Conservation (phyloP, 2,888 invertebrate genomes). For the Idaea aversata region DNA sequence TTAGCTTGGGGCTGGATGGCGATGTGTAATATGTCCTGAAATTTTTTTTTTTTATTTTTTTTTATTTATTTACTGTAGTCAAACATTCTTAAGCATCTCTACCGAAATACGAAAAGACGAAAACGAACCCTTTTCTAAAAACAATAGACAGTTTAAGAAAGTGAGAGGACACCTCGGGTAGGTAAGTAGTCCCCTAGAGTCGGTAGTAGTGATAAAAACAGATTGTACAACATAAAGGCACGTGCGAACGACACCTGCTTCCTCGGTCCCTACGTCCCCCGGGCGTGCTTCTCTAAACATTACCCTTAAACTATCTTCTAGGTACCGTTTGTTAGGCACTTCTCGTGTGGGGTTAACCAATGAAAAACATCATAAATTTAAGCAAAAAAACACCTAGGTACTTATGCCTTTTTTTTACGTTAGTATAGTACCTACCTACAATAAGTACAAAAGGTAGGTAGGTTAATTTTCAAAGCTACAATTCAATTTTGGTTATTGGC, state of each 20-base stretch:
- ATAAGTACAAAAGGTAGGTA: too few species aligned
- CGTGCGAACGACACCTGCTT: constrained; percentile 46
- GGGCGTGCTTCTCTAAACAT: constrained; percentile 25
- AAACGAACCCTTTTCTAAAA: not conserved
- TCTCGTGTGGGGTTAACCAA: not conserved
- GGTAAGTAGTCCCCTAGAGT: not conserved
- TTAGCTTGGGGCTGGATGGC: too few species aligned
- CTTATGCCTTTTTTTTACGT: too few species aligned
- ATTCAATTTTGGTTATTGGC: too few species aligned
- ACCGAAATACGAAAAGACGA: not conserved
- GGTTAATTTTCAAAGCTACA: too few species aligned
- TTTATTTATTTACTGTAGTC: too few species aligned
- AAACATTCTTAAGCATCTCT: not conserved
- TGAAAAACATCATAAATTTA: too few species aligned
- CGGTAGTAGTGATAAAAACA: constrained; percentile 45
- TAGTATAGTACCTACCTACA: too few species aligned
- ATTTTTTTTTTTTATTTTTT: too few species aligned
- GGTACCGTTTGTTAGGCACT: constrained; percentile 26
- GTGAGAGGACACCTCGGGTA: not conserved
- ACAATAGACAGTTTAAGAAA: constrained; percentile 1
- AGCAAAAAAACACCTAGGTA: too few species aligned
- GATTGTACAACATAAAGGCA: constrained; percentile 37
- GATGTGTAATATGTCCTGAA: too few species aligned
- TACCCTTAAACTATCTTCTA: constrained; percentile 26
- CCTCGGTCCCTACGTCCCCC: constrained; percentile 12